Percentiles rank a stretch among this genome's conserved stretches.
Conservation (phyloP, 2,113 vertebrate genomes). For the Tetrao urogallus region DNA sequence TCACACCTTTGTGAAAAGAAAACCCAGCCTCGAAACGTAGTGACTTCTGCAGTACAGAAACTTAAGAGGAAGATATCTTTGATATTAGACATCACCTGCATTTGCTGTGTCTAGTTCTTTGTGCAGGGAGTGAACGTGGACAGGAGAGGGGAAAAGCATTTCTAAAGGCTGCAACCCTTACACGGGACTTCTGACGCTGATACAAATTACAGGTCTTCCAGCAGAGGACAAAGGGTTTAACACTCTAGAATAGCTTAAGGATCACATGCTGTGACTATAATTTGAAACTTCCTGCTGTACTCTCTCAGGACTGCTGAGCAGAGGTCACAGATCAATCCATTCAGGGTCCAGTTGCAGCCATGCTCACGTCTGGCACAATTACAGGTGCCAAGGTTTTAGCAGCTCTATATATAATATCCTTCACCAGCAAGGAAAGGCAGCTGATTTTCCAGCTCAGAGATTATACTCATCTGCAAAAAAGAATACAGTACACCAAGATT, state of each 20-base stretch:
- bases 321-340: not conserved
- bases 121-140: not conserved
- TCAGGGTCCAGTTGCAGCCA: not conserved
- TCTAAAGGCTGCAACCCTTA: not conserved
- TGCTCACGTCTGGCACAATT: fast-evolving
- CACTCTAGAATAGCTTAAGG: not conserved
- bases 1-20: not conserved
- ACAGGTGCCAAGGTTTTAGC: not conserved
- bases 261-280: not conserved
- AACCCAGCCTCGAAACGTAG: not conserved
- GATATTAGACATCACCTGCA: not conserved
- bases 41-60: not conserved
- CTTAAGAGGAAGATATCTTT: not conserved
- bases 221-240: not conserved
- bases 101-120: not conserved
- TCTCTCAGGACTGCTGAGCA: not conserved
- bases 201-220: not conserved
- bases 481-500: not conserved
- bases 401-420: not conserved
- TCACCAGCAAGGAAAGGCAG: not conserved
- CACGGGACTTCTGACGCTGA: not conserved
- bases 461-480: not conserved
- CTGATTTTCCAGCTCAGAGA: not conserved
- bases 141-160: not conserved
- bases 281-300: not conserved